Evolutionary conservation across 2,797 vertebrate genomes (phyloP).

Genomic region (Melanotaenia nigrans): DNA sequence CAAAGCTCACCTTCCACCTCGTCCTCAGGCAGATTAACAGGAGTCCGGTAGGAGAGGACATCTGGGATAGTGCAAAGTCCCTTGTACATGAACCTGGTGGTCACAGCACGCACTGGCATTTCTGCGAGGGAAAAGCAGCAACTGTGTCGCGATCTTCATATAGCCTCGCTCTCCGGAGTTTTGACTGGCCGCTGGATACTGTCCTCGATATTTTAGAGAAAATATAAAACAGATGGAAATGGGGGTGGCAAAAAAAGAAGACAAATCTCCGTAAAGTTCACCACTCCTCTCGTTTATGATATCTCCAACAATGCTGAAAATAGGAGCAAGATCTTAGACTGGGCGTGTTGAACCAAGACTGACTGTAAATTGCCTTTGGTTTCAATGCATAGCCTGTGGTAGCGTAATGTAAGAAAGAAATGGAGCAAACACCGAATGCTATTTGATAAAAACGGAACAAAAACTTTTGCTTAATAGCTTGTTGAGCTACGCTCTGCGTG

Average conservation of each 20-base stretch:
- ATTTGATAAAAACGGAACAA: constrained; percentile 2
- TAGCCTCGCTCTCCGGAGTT: constrained; percentile 75
- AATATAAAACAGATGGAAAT: constrained; percentile 24
- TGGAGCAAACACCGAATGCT: background rate
- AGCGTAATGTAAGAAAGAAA: constrained; percentile 8
- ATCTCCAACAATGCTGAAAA: constrained; percentile 13
- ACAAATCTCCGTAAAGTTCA: constrained; percentile 37
- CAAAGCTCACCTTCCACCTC: constrained; percentile 92
- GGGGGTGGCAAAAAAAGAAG: background rate
- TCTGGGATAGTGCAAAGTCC: constrained; percentile 96
- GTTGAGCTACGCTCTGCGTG: constrained; percentile 1
- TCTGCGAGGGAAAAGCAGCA: constrained; percentile 85
- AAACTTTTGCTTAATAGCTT: constrained; percentile 58
- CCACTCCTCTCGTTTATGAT: constrained; percentile 17
- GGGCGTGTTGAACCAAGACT: constrained; percentile 23
- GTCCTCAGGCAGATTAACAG: constrained; percentile 92
- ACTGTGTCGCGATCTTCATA: constrained; percentile 83
- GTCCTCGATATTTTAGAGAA: constrained; percentile 39
- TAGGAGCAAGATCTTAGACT: background rate
- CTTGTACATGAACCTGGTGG: constrained; percentile 98
- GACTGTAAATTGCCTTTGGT: constrained; percentile 36
- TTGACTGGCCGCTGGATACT: constrained; percentile 64
- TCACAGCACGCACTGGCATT: constrained; percentile 97
- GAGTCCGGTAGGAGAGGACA: constrained; percentile 91
- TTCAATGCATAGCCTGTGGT: constrained; percentile 38